Evolutionary conservation across 2,797 vertebrate species (phyloP).

Genomic region (Amblyraja radiata): DNA sequence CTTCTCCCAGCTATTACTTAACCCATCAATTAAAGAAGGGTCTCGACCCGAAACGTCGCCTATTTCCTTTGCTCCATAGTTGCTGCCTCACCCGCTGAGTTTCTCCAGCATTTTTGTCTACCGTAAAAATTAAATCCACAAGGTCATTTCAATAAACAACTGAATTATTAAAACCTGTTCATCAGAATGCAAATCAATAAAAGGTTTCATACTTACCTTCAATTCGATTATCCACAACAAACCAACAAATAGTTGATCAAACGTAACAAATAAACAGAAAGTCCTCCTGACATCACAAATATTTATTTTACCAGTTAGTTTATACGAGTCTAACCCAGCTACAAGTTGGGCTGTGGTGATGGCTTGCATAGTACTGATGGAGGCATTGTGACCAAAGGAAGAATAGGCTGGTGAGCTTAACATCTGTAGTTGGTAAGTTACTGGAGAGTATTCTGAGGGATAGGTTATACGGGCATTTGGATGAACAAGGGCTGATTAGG

Average conservation of each 20-base stretch:
- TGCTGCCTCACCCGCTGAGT: too few relatives aligned
- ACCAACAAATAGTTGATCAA: constrained; percentile 90
- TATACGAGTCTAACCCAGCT: constrained; percentile 74
- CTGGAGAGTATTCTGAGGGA: too few relatives aligned
- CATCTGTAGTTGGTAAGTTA: constrained; percentile 45
- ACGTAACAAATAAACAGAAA: constrained; percentile 96
- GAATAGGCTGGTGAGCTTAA: too few relatives aligned
- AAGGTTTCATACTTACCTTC: constrained; percentile 70
- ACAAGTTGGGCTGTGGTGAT: constrained; percentile 60
- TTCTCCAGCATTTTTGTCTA: too few relatives aligned
- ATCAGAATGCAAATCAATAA: background rate
- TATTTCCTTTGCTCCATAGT: too few relatives aligned
- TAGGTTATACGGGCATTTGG: background rate
- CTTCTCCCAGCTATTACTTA: too few relatives aligned
- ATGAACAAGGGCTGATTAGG: too few relatives aligned
- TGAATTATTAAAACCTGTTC: background rate
- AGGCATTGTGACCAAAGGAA: constrained; percentile 64
- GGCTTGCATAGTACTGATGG: constrained; percentile 55
- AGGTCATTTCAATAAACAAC: constrained; percentile 10
- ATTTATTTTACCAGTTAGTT: constrained; percentile 75
- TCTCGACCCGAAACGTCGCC: too few relatives aligned
- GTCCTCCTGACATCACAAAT: constrained; percentile 95
- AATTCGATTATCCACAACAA: constrained; percentile 97
- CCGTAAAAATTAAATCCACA: background rate
- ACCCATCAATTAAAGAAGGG: too few relatives aligned